Conservation (phyloP, 2,113 vertebrate genomes). For the Lanius collurio region DNA sequence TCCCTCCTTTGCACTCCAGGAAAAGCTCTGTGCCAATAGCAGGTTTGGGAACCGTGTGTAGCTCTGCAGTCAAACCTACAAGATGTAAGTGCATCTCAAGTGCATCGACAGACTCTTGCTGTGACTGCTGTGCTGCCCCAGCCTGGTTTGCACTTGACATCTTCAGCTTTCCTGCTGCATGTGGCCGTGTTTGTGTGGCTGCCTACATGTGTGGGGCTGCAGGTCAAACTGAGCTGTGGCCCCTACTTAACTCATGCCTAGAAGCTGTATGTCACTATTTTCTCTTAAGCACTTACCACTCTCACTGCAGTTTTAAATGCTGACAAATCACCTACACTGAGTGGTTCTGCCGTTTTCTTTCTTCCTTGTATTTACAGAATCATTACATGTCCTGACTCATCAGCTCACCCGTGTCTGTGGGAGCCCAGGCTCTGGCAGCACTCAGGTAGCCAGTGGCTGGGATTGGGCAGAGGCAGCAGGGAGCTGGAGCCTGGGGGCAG, state of each 20-base stretch:
- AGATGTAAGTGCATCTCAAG: neutral
- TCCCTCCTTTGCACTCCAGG: fast-evolving
- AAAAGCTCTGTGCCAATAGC: neutral
- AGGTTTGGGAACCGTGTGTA: neutral
- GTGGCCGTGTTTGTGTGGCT: fast-evolving
- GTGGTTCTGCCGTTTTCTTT: neutral
- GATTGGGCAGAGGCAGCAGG: neutral
- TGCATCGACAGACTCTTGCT: neutral
- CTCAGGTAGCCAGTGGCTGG: neutral
- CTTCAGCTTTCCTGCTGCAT: neutral
- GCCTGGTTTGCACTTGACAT: neutral
- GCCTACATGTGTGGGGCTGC: neutral
- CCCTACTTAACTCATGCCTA: neutral
- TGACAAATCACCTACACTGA: neutral
- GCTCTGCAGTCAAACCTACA: neutral
- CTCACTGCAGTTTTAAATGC: neutral
- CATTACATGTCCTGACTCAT: neutral
- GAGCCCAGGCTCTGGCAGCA: neutral
- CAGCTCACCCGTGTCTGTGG: neutral
- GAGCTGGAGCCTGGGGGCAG: neutral
- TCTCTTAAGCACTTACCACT: neutral
- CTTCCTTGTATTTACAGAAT: neutral
- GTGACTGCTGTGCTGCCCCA: neutral
- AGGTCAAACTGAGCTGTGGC: neutral
- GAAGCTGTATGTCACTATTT: neutral